Evolutionary conservation across 1,140 invertebrate genomes (phyloP).

Genomic region (Mycetomoellerius zeteki): DNA sequence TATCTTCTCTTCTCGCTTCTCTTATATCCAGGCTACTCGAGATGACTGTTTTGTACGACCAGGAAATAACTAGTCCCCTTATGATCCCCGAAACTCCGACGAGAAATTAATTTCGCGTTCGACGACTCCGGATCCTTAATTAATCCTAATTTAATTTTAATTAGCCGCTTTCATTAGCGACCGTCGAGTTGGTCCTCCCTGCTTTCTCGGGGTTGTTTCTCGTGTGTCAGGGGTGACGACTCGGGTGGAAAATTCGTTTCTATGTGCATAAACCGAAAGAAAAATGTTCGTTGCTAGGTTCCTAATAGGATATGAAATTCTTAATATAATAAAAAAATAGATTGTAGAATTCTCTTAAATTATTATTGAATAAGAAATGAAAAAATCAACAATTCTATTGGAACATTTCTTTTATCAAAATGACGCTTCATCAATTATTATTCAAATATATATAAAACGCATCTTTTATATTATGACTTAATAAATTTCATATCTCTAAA

Average conservation of each 20-base stretch:
- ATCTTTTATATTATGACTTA: not conserved
- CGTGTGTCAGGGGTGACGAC: slow-evolving; percentile 33
- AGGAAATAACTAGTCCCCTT: slow-evolving; percentile 39
- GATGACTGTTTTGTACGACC: slow-evolving; percentile 19
- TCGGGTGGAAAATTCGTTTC: slow-evolving; percentile 50
- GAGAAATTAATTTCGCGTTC: slow-evolving; percentile 73
- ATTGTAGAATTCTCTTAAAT: not conserved
- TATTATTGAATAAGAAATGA: not conserved
- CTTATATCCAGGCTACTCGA: slow-evolving; percentile 9
- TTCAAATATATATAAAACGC: not conserved
- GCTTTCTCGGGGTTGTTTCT: slow-evolving; percentile 54
- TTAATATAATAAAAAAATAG: not conserved
- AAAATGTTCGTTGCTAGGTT: slow-evolving; percentile 26
- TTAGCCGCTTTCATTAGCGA: slow-evolving; percentile 64
- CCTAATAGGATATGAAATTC: slow-evolving; percentile 4
- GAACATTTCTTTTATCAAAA: not conserved
- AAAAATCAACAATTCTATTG: not conserved
- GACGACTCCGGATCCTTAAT: slow-evolving; percentile 65
- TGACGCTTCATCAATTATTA: not conserved
- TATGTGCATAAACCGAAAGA: slow-evolving; percentile 38
- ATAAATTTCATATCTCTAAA: not conserved
- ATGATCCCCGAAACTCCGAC: slow-evolving; percentile 66
- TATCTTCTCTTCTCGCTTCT: not conserved
- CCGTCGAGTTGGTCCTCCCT: slow-evolving; percentile 39
- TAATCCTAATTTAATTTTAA: slow-evolving; percentile 74